phyloP scores from a whole-genome alignment of 1,140 invertebrate genomes.

The Magallana ariakensis region DNA sequence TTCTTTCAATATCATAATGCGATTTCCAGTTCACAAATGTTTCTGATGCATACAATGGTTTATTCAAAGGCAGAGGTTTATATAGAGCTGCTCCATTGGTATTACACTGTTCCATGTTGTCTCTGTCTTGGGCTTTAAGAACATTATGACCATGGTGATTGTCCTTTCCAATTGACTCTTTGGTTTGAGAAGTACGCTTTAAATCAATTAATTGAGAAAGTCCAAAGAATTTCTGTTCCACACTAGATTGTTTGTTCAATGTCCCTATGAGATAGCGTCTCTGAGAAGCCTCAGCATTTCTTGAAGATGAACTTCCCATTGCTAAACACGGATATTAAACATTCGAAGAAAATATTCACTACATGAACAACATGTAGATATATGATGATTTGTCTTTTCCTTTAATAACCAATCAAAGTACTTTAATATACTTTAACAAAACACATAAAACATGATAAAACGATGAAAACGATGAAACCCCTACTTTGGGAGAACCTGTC shows the following conservation, averaged over 20 bases:
- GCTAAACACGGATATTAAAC: too few species aligned
- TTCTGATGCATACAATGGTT: slow-evolving; percentile 61
- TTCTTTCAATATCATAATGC: slow-evolving; percentile 57
- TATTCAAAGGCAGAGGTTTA: slow-evolving; percentile 55
- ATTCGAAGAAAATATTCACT: too few species aligned
- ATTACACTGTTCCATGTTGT: background rate
- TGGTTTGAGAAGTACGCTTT: background rate
- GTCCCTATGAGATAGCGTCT: slow-evolving; percentile 49
- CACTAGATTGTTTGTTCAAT: slow-evolving; percentile 28
- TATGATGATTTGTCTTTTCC: too few species aligned
- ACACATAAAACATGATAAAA: too few species aligned
- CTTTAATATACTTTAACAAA: too few species aligned
- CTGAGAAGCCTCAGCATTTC: slow-evolving; percentile 6
- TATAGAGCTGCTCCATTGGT: slow-evolving; percentile 42
- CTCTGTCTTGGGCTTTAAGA: background rate
- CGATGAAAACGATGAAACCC: too few species aligned
- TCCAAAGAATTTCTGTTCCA: slow-evolving; percentile 46
- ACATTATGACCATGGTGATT: too few species aligned
- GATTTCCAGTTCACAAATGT: slow-evolving; percentile 70
- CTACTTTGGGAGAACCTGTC: too few species aligned
- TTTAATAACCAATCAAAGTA: too few species aligned
- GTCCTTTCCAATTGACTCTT: background rate
- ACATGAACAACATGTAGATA: too few species aligned
- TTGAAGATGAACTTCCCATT: slow-evolving; percentile 47
- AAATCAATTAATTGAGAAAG: slow-evolving; percentile 6